Evolutionary conservation across 2,113 vertebrate species (phyloP), one percentile per base, ranked within the genome.

Genomic region (Microcebus ravelobensis): DNA sequence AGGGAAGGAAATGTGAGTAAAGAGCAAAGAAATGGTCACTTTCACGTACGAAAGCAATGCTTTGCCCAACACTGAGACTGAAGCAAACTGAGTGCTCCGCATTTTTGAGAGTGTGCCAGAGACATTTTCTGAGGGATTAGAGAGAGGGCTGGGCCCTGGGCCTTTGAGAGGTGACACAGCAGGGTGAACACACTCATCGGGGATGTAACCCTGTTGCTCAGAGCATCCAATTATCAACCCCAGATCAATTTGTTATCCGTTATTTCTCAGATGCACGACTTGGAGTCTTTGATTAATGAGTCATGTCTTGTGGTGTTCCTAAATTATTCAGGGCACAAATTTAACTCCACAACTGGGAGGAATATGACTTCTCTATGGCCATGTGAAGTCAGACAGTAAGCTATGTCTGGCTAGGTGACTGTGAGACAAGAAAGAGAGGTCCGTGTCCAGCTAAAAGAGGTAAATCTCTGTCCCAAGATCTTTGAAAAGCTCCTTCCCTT

Each of bases 281-380:
- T 57, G 36, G 61, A 59, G 36, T 63, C 87, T 84, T 77, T 96
- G 82, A 97, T 94, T 74, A 92, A 81, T 52, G 82, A 96, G 55
- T 93, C 92, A 91, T 65, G 34, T 86, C 96, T 92, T 65, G 73
- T 45, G 23, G 77, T 68, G 42, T 71, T 55, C 77, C 85, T 59
- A 94, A 91, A 95, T 71, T 87, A 95, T 80, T 80, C 83, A 48
- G 14, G 68, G 34, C 61, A 36, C 91, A 50, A 9, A 59, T 68
- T 65, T 83, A 93, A 93, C 88, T 73, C 84, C 7, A 23, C 45
- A 34, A 50, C 55, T 39, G 20, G 68, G 45, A 96, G 61, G 34
- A 61, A 74, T 31, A 45, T 13, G 48, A 71, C 74, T 91, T 84
- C 82, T 50, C 86, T 90, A 77, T 25, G 76, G 45, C 57, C 7